Percentiles rank a stretch among this genome's conserved stretches.
These are phyloP conservation scores for Protomyctophum bolini DNA, from an alignment of 2,113 vertebrate species.

Conservation along the genomic window DNA sequence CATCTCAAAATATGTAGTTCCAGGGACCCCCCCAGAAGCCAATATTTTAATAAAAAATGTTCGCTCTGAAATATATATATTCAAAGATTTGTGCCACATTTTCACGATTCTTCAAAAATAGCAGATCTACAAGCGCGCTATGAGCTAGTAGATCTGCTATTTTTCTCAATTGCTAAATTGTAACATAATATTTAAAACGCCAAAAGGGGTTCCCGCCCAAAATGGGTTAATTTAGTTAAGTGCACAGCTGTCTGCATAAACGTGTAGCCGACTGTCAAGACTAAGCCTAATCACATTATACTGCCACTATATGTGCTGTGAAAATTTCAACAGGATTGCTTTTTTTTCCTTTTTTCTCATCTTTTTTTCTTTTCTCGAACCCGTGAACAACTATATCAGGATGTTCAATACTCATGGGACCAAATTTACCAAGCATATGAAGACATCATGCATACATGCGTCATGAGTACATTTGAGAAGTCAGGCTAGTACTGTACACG, in stretches of 20 bases:
- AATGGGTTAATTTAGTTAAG: conserved; percentile 41
- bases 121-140: too few relatives aligned
- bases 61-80: too few relatives aligned
- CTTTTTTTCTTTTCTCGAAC: neutral
- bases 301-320: conserved; percentile 21
- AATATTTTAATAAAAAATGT: too few relatives aligned
- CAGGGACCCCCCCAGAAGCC: too few relatives aligned
- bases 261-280: conserved; percentile 11
- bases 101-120: too few relatives aligned
- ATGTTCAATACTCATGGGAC: conserved; percentile 16
- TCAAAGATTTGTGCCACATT: too few relatives aligned
- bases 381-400: neutral
- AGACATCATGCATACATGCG: conserved; percentile 17
- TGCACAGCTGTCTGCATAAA: conserved; percentile 32
- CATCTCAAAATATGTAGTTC: too few relatives aligned
- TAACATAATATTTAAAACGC: too few relatives aligned
- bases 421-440: conserved; percentile 9
- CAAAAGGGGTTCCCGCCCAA: too few relatives aligned
- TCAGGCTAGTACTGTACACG: neutral
- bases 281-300: conserved; percentile 48
- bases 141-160: too few relatives aligned
- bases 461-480: neutral
- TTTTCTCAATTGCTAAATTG: too few relatives aligned
- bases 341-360: neutral
- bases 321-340: conserved; percentile 16